These are phyloP conservation scores for Lateolabrax maculatus DNA, from an alignment of 2,797 vertebrate genomes.

Conservation along the genomic window DNA sequence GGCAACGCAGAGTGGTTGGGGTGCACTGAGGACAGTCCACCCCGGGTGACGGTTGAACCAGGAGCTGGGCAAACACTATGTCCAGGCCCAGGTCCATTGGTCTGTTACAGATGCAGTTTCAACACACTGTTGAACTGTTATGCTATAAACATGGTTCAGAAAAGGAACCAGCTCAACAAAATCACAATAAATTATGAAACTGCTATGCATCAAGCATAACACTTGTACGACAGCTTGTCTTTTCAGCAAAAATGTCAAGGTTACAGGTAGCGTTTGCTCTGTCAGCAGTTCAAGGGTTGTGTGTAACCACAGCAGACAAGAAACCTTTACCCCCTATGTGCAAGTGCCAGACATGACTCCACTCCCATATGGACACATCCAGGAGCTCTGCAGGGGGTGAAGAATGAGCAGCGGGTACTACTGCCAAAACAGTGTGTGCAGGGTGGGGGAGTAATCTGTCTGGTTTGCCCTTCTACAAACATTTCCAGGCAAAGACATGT, in stretches of 20 bases:
- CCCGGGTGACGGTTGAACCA: no score
- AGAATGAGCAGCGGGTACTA: slow-evolving; percentile 46
- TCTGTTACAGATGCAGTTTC: neutral
- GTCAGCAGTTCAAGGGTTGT: slow-evolving; percentile 64
- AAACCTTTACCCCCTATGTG: slow-evolving; percentile 61
- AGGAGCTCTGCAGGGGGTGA: slow-evolving; percentile 62
- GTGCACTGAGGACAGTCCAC: no score
- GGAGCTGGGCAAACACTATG: no score
- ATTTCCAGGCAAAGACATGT: slow-evolving; percentile 41
- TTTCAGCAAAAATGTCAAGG: slow-evolving; percentile 13
- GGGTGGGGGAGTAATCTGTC: slow-evolving; percentile 34
- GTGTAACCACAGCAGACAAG: slow-evolving; percentile 62
- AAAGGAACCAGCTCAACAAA: neutral
- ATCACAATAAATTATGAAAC: neutral
- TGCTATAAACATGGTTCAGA: neutral
- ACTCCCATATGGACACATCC: slow-evolving; percentile 67
- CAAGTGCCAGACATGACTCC: slow-evolving; percentile 69
- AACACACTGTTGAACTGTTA: slow-evolving; percentile 2
- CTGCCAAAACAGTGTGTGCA: slow-evolving; percentile 56
- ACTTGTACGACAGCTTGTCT: slow-evolving; percentile 1
- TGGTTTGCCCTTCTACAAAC: slow-evolving; percentile 49
- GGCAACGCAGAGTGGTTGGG: no score
- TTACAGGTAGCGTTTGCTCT: slow-evolving; percentile 46
- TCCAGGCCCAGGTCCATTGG: no score
- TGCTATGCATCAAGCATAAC: neutral